Base-by-base conservation (phyloP, 2,113 vertebrate genomes). In the Microcebus jonahi region DNA sequence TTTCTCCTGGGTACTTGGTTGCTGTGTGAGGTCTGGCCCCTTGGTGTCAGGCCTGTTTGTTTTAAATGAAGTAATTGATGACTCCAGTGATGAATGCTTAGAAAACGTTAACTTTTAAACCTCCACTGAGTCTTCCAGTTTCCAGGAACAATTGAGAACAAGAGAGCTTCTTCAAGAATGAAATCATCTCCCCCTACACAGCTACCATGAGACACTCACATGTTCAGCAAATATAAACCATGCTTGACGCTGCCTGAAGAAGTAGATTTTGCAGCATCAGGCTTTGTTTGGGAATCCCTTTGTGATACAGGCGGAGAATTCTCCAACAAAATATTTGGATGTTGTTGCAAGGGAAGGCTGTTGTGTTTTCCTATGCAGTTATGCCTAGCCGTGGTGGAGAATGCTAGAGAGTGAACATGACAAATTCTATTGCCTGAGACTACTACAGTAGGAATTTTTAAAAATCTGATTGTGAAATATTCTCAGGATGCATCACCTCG, bases 271-370 rank as follows among this genome's bases (percentile, higher is more conserved):
- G 42, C 18, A 75, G 65, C 6, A 3, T 0, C 6, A 13, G 20
- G 68, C 45, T 96, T 93, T 91, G 57, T 63, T 39, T 75, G 67
- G 83, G n/a, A 91, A 93, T 82, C 63, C 71, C 39, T 97, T 67
- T 84, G 59, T 94, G 82, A 88, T 84, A 68, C 31, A 87, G 48
- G 65, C 7, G 21, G 50, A 42, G 45, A 75, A 48, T 61, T 57
- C 15, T 34, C 55, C 25, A 63, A 67, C 65, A 61, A 59, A 80
- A 79, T 61, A 13, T 79, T 91, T 84, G 76, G 39, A n/a, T 63
- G 34, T 21, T 65, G 25, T 71, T 71, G 59, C 45, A 75, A 85
- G 27, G 27, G 36, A 45, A 6, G 3, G 20, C 67, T 53, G 14
- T 55, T 61, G 3, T 31, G 34, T 76, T 94, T 96, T 48, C 34